Evolutionary conservation across 2,888 invertebrate species (phyloP), one percentile per base, ranked within the genome.

Genomic region (Parnassius glacialis): DNA sequence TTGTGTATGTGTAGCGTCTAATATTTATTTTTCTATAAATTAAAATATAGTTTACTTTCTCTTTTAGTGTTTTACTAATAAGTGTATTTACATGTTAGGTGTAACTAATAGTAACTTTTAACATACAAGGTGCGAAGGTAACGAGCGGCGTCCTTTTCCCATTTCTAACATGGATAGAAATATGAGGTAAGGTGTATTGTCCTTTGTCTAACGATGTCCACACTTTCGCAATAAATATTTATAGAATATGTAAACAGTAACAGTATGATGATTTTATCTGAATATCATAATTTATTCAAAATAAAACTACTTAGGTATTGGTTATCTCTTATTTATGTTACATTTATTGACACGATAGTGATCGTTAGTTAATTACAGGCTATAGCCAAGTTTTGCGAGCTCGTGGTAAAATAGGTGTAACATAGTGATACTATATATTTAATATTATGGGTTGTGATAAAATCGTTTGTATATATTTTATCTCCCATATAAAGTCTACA

Each of bases 171-270:
- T 89, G 87, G 89, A 89, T 74, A 86, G 89, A 74, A 90, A 83
- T 87, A 86, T 90, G 87, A 90, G 91, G 91, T 89, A 76, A 83
- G 87, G 74, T 71, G 69, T 74, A 74, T 78, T 79, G 72, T 78
- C 71, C 76, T 77, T 79, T 82, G 72, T 72, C 71, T 76, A 67
- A 67, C 64, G 66, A 66, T 68, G 57, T 34, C 62, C 57, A 68
- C 66, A 73, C 75, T 77, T 78, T 78, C 75, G 72, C 75, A 70
- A 70, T 68, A 65, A 65, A 65, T 65, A 64, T 59, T 65, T 53
- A 59, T 59, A 58, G 48, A 57, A 55, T 52, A 45, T 63, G 48
- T 65, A 66, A 67, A 70, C 54, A 65, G 58, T 61, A 55, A 16
- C 2, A 44, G 47, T 9, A 10, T 43, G 48, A 52, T 62, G 65